Base-by-base conservation (phyloP, 2,888 invertebrate species). In the Cyclophora albipunctata region DNA sequence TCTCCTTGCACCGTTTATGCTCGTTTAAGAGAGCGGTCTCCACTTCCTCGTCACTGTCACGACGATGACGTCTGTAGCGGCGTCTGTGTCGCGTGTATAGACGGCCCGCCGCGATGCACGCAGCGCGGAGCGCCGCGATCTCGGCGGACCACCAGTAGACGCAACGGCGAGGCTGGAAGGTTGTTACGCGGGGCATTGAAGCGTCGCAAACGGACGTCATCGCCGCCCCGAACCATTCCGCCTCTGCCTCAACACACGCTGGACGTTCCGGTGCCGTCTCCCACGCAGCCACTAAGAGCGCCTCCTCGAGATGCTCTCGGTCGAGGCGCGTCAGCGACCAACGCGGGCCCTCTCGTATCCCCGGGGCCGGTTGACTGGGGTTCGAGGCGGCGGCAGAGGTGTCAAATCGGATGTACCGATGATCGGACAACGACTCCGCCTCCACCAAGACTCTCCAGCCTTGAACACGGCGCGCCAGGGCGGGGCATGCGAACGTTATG, bases 241-340 rank as follows among this genome's bases (percentile, higher is more conserved):
- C 45, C 34, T 49, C 49, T 2, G 5, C 34, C 3, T 47, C 45
- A 6, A 49, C 33, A 3, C 5, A 7, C 3, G 1, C 34, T 3
- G 3, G 5, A 2, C 3, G 5, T 3, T 0, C 40, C 1, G 45
- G 20, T 2, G 37, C 2, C 1, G 40, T 3, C 3, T 40, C 20
- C 60, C 58, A 59, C 2, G 47, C 34, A 44, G 52, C 41, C 2
- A 59, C 51, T 2, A 62, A 46, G 5, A 57, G 46, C 0, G 59
- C 58, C 33, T 58, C 63, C n/a, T 42, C 5, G 1, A 52, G 35
- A 1, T 34, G 6, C 0, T 55, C 58, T 1, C 5, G 42, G 33
- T 59, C 46, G 2, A 58, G 46, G 2, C 45, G 41, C 4, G 34
- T 53, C 0, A 58, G 2, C 0, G 50, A 37, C 62, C 62, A 60